Evolutionary conservation across 2,797 vertebrate species (phyloP), one percentile per base, ranked within the genome.

Genomic region (Lepilemur ruficaudatus): DNA sequence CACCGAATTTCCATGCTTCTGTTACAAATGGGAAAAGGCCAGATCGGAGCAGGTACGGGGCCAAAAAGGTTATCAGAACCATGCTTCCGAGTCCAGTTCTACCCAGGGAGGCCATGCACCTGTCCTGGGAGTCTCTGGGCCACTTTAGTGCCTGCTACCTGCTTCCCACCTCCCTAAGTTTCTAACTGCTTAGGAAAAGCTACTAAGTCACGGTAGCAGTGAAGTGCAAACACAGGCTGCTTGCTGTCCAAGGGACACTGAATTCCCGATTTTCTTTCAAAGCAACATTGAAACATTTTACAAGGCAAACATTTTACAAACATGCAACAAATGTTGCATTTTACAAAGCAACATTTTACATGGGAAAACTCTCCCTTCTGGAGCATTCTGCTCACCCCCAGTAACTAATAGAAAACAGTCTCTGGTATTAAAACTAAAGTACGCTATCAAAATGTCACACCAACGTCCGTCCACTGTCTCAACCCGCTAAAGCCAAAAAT

Each of bases 1-100:
- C 95, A 96, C 75, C 97, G 98, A 98, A 97, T 87, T 87, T 96
- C 50, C 93, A 94, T 88, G 93, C 50, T 96, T 97, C 84, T 80
- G 25, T 96, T 90, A 97, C 94, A 97, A 96, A 97, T 79, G 93
- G 95, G 94, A 97, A 98, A 96, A 86, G 96, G 95, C 79, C 41
- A 94, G 92, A 94, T 83, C 89, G 94, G 84, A 93, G 87, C 96
- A 95, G 43, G 91, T 78, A 96, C 57, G 65, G 43, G 20, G 85
- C 70, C 95, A 97, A 46, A 97, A 76, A 95, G 75, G 43, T 97
- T 76, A 95, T 86, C 69, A 69, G 84, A 82, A 80, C 30, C 85
- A 57, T 35, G 5, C 11, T 50, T 6, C 38, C 22, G 59, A 67
- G 48, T 73, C 52, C 81, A 65, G 10, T 32, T 85, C 78, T 18